Conservation (phyloP, 2,797 vertebrate genomes). For the Anguilla pacifica region DNA sequence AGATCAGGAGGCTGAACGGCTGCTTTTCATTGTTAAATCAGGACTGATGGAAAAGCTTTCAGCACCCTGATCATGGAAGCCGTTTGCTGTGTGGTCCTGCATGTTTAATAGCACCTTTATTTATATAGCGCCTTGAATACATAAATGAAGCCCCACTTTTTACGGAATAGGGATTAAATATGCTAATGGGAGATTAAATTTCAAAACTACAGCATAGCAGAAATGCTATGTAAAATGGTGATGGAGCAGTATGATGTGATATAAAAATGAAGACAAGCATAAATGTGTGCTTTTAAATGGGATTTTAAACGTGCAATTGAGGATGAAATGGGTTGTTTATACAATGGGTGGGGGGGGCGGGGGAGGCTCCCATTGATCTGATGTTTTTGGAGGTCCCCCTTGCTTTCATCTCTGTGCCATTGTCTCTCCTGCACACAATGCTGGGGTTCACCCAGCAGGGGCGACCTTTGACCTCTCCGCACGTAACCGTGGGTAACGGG, state of each 20-base stretch:
- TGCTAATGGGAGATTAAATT: too few relatives aligned
- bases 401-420: constrained; percentile 8
- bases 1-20: not conserved
- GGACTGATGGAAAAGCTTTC: not conserved
- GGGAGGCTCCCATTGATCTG: not conserved
- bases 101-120: not conserved
- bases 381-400: not conserved
- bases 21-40: not conserved
- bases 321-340: not conserved
- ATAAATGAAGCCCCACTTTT: not conserved
- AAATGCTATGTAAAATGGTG: too few relatives aligned
- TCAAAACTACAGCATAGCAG: too few relatives aligned
- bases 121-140: not conserved
- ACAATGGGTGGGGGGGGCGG: not conserved
- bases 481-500: not conserved
- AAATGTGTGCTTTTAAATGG: not conserved
- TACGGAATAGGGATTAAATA: not conserved
- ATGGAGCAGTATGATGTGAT: too few relatives aligned
- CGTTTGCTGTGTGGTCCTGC: not conserved
- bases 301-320: not conserved
- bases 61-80: not conserved
- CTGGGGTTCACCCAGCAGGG: not conserved
- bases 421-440: not conserved
- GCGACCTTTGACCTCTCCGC: not conserved
- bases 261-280: too few relatives aligned